phyloP scores from a whole-genome alignment of 2,113 vertebrate species.

The Bagarius yarrelli region DNA sequence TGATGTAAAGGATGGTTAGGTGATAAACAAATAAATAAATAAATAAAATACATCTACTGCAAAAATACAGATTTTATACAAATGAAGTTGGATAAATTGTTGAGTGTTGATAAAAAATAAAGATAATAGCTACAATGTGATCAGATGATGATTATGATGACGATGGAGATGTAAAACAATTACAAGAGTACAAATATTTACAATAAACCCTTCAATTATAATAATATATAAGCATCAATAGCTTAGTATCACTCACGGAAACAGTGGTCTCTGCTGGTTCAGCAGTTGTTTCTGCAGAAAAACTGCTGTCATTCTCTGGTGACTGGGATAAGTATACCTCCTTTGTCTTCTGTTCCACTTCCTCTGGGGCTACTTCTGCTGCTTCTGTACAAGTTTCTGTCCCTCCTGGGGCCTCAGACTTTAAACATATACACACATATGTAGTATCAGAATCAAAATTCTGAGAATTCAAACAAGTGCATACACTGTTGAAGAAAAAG shows the following conservation, averaged over 20 bases:
- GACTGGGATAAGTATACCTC: slow-evolving; percentile 40
- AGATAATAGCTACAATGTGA: slow-evolving; percentile 17
- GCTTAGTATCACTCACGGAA: slow-evolving; percentile 75
- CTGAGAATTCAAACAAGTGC: not conserved
- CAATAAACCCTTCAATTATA: slow-evolving; percentile 4
- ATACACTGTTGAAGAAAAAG: not conserved
- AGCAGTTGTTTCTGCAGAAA: slow-evolving; percentile 27
- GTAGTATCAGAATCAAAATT: slow-evolving; percentile 20
- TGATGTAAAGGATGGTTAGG: not conserved
- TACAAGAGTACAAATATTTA: slow-evolving; percentile 4
- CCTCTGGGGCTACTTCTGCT: slow-evolving; percentile 18
- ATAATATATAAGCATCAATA: not conserved
- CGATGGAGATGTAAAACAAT: not conserved
- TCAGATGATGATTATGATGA: slow-evolving; percentile 17
- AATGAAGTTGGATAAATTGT: not conserved
- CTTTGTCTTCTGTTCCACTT: slow-evolving; percentile 33
- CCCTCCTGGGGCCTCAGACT: slow-evolving; percentile 70
- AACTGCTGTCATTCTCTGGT: slow-evolving; percentile 27
- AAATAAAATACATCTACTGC: not conserved
- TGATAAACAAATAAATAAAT: not conserved
- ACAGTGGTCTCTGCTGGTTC: slow-evolving; percentile 43
- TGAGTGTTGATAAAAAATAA: slow-evolving; percentile 7
- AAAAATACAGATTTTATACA: not conserved
- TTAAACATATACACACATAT: slow-evolving; percentile 49
- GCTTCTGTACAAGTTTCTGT: slow-evolving; percentile 62